Percentiles rank a stretch among this genome's conserved stretches.
These are phyloP conservation scores for Anagyrus pseudococci DNA, from an alignment of 2,888 invertebrate genomes.

Conservation along the genomic window DNA sequence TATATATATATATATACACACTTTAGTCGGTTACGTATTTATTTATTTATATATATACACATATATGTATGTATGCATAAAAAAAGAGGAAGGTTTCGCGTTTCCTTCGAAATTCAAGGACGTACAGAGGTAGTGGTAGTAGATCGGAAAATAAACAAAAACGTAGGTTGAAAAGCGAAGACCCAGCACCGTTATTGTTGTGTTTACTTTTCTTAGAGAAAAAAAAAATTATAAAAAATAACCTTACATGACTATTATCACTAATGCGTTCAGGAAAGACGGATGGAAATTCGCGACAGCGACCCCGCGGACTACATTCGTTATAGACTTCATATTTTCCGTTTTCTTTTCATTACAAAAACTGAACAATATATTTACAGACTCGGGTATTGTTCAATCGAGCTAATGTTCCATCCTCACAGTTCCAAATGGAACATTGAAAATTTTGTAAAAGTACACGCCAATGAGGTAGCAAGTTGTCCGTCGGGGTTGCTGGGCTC, in stretches of 20 bases:
- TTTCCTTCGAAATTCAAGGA: constrained; percentile 25
- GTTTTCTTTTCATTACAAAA: too few relatives aligned
- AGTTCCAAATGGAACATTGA: too few relatives aligned
- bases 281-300: not conserved
- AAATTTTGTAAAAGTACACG: too few relatives aligned
- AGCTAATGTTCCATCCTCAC: too few relatives aligned
- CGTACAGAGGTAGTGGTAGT: not conserved
- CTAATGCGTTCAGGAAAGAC: constrained; percentile 43
- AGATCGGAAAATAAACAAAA: not conserved
- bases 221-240: too few relatives aligned
- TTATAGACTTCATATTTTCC: too few relatives aligned
- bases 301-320: not conserved
- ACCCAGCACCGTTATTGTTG: constrained; percentile 53
- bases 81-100: constrained; percentile 36
- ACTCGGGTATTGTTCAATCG: too few relatives aligned
- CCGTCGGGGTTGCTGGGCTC: constrained; percentile 11
- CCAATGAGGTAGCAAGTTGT: too few relatives aligned
- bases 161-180: constrained; percentile 43
- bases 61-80: constrained; percentile 24
- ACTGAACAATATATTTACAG: constrained; percentile 5
- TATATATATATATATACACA: constrained; percentile 26
- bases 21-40: constrained; percentile 34
- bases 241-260: constrained; percentile 47
- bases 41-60: constrained; percentile 12
- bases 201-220: constrained; percentile 35